Percentiles rank a stretch among this genome's conserved stretches.
Conservation (phyloP, 2,113 vertebrate species). For the Boleophthalmus pectinirostris region DNA sequence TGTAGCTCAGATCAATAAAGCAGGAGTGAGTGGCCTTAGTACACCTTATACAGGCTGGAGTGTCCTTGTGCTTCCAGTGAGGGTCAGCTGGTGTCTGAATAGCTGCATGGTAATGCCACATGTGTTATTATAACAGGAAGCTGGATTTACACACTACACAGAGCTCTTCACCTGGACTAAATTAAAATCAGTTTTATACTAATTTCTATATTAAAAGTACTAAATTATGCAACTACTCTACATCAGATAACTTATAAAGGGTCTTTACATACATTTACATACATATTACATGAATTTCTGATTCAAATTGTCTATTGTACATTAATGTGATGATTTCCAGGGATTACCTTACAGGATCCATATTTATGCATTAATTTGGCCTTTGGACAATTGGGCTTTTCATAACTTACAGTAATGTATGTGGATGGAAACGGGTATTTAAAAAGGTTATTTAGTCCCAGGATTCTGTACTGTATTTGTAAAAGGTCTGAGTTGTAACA, state of each 20-base stretch:
- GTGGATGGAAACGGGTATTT: not conserved
- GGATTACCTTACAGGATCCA: too few species aligned
- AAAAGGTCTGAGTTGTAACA: not conserved
- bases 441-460: not conserved
- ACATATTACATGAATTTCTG: not conserved
- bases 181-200: not conserved
- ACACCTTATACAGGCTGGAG: slow-evolving; percentile 25
- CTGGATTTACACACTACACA: not conserved
- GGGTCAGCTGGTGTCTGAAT: slow-evolving; percentile 25
- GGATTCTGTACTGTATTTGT: not conserved
- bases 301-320: not conserved
- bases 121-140: not conserved
- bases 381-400: not conserved
- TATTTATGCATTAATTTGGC: not conserved
- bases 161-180: not conserved
- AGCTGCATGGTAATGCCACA: not conserved
- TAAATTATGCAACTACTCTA: not conserved
- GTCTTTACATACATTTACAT: not conserved
- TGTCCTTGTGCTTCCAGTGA: slow-evolving; percentile 46
- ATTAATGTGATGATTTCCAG: not conserved
- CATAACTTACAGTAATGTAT: not conserved
- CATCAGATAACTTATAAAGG: not conserved
- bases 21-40: slow-evolving; percentile 33
- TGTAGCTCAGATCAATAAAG: slow-evolving; percentile 52
- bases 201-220: not conserved